Evolutionary conservation across 2,113 vertebrate genomes (phyloP).

Genomic region (Pteruthius melanotis): DNA sequence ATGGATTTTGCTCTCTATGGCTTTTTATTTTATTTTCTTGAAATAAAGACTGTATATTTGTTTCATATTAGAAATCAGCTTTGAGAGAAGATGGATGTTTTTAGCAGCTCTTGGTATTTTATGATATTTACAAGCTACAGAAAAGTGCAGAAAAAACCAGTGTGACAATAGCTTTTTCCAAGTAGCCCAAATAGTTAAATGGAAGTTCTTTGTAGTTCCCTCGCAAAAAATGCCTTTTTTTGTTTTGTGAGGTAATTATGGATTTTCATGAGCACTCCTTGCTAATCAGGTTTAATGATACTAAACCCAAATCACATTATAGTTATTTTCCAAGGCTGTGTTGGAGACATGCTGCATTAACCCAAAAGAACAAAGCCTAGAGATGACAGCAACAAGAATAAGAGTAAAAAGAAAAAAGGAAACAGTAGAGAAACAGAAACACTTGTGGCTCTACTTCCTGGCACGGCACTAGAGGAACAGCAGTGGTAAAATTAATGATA

Average conservation of each 20-base stretch:
- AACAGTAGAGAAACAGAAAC: background rate
- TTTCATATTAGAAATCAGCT: background rate
- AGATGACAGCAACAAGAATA: background rate
- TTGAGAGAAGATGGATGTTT: slow-evolving; percentile 10
- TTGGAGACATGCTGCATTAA: slow-evolving; percentile 45
- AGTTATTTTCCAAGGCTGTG: slow-evolving; percentile 53
- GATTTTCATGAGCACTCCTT: slow-evolving; percentile 61
- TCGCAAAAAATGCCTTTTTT: slow-evolving; percentile 19
- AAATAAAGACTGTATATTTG: background rate
- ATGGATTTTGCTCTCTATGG: background rate
- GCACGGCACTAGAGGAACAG: background rate
- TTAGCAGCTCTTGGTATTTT: background rate
- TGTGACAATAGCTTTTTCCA: background rate
- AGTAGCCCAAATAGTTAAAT: background rate
- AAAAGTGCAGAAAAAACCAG: background rate
- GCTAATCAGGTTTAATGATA: slow-evolving; percentile 67
- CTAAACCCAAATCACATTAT: slow-evolving; percentile 62
- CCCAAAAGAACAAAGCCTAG: slow-evolving; percentile 8
- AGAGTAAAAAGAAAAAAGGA: background rate
- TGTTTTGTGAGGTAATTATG: slow-evolving; percentile 59
- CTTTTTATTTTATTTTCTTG: slow-evolving; percentile 10
- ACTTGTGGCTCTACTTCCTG: background rate
- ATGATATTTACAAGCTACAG: background rate
- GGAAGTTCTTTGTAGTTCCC: background rate
- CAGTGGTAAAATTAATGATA: background rate